Evolutionary conservation across 2,797 vertebrate genomes (phyloP).

Genomic region (Catostomus latipinnis): DNA sequence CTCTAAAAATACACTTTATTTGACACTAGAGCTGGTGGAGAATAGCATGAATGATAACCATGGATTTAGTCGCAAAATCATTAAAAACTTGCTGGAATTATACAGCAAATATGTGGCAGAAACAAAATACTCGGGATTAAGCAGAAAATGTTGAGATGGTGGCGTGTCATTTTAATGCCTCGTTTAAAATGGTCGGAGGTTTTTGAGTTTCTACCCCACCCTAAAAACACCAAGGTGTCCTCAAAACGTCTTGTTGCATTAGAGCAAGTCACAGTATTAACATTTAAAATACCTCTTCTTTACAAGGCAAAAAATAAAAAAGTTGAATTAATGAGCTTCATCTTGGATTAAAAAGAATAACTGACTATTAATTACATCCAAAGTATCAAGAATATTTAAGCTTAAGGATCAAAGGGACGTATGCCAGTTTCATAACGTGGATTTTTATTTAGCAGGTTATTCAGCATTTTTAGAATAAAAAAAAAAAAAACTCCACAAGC

Average conservation of each 20-base stretch:
- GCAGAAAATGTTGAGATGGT: constrained; percentile 55
- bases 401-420: constrained; percentile 51
- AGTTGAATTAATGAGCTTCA: constrained; percentile 64
- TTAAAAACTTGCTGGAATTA: constrained; percentile 51
- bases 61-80: constrained; percentile 44
- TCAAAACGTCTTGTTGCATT: constrained; percentile 64
- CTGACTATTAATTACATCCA: constrained; percentile 63
- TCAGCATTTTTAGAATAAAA: constrained; percentile 29
- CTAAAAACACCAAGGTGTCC: constrained; percentile 58
- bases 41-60: constrained; percentile 26
- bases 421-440: constrained; percentile 37
- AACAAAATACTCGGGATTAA: constrained; percentile 56
- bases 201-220: constrained; percentile 53
- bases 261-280: constrained; percentile 60
- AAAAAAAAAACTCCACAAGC: not conserved
- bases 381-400: constrained; percentile 59
- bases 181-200: constrained; percentile 54
- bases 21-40: constrained; percentile 4
- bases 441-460: constrained; percentile 37
- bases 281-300: constrained; percentile 56
- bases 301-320: constrained; percentile 37
- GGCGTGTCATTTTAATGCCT: constrained; percentile 59
- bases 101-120: constrained; percentile 30
- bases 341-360: constrained; percentile 62
- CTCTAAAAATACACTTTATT: constrained; percentile 37